Evolutionary conservation across 2,797 vertebrate genomes (phyloP), one percentile per base, ranked within the genome.

Genomic region (Micromesistius poutassou): DNA sequence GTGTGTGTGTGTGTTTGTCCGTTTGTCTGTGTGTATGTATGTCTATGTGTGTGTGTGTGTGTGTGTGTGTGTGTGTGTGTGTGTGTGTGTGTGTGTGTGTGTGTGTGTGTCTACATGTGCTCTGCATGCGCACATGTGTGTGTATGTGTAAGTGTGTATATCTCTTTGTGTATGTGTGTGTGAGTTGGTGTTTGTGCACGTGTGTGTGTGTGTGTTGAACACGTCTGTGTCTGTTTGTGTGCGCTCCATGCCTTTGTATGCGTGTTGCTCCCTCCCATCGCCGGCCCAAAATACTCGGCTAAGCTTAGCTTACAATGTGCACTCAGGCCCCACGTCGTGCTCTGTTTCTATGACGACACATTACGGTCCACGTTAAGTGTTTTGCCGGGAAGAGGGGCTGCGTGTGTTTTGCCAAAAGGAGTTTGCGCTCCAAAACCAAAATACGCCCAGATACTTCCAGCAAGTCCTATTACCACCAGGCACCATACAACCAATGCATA

Each of bases 371-470:
- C 92, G 88, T 79, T 16, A 82, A 83, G 79, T 75, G 79, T 88
- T 93, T 93, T 89, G 83, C 90, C 85, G 72, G 82, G 33, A 75
- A 88, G 75, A 80, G 76, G 81, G 84, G 87, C 85, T 88, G 89
- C 88, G 87, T 77, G 88, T 92, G 86, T 89, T 85, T 89, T 87
- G 77, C 46, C n/a, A 78, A 79, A 74, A 80, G 87, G 79, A 89
- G 87, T 4, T 70, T 30, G 66, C 78, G 62, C 71, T 77, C 74
- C 79, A 79, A 79, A 70, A 74, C 76, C 77, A 75, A 76, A 86
- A 83, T 76, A 79, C 62, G 46, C 85, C 80, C 28, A 71, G 78
- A 76, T 81, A 22, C 46, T 50, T 50, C 46, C 46, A 50, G 46
- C 46, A 50, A 50, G 46, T 50, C 46, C 46, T 50, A 50, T 50